Percentiles rank a stretch among this genome's conserved stretches.
These are phyloP conservation scores for Cacoxenus indagator DNA, from an alignment of 2,888 invertebrate species.

Conservation along the genomic window DNA sequence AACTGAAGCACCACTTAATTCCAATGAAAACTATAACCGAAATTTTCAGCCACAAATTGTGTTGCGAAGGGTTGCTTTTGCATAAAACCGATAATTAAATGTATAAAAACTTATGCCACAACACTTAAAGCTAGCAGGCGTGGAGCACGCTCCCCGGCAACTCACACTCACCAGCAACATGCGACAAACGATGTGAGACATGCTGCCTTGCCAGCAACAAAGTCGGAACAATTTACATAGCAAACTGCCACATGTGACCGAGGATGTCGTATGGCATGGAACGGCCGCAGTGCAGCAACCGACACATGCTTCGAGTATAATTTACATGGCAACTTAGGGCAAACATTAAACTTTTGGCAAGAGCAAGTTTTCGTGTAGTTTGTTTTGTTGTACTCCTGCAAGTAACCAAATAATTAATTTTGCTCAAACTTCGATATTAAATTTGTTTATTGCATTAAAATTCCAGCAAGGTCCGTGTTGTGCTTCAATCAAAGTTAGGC, in stretches of 20 bases:
- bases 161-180: constrained; percentile 13
- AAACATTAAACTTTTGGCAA: constrained; percentile 37
- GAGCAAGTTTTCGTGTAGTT: constrained; percentile 21
- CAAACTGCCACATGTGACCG: constrained; percentile 45
- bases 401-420: constrained; percentile 55
- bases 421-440: constrained; percentile 37
- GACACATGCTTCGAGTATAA: constrained; percentile 9
- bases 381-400: constrained; percentile 38
- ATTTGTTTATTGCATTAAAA: constrained; percentile 5
- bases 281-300: background rate
- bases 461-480: background rate
- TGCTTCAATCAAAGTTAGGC: no score
- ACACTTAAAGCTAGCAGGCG: constrained; percentile 8
- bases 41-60: background rate
- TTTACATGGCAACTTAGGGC: background rate
- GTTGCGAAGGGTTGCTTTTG: background rate
- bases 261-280: constrained; percentile 25
- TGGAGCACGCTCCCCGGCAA: background rate
- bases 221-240: constrained; percentile 37
- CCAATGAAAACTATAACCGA: background rate
- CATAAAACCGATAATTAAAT: constrained; percentile 44
- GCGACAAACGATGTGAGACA: constrained; percentile 24
- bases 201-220: constrained; percentile 22
- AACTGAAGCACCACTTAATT: no score
- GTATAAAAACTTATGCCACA: constrained; percentile 40